Base-by-base conservation (phyloP, 1,140 invertebrate species). In the Druon quercuslanigerum region DNA sequence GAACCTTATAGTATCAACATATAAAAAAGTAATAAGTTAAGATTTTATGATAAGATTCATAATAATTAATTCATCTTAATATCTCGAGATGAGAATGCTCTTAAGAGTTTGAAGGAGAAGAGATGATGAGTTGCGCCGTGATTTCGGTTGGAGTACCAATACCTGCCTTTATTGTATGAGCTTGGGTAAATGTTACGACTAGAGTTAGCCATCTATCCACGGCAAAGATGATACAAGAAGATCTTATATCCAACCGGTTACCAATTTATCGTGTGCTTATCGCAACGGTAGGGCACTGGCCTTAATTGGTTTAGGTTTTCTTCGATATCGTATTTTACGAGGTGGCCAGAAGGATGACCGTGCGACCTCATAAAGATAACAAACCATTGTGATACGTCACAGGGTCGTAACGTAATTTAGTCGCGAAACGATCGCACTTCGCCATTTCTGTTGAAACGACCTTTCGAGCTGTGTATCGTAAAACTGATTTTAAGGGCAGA, bases 241-340 rank as follows among this genome's bases (percentile, higher is more conserved):
- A 83, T 78, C 46, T 66, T 40, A 66, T 66, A 66, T 66, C 25
- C 25, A 66, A 3, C 25, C 25, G 25, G 60, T 66, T 12, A 66
- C 60, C 25, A 66, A 66, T 66, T 66, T 66, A 66, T 66, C 60
- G 25, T 66, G 25, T 33, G 33, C 60, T 66, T 66, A 66, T 66
- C 60, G 25, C 25, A 66, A 25, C 60, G 13, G 33, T 33, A 66
- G 25, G 60, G 46, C 25, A n/a, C 60, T 66, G 57, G 57, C 56
- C 81, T 81, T 85, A 85, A 85, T 85, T 85, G 83, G 81, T 76
- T 79, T 70, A 76, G 79, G 76, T 82, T 82, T 80, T 82, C 81
- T 66, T 73, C 71, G 57, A 73, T 80, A 78, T 76, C 73, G 60
- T 52, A 60, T 81, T 81, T 79, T 81, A 81, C 74, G 74, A 77